Percentiles rank a stretch among this genome's conserved stretches.
These are phyloP conservation scores for Drosophila sulfurigaster DNA, from an alignment of 1,140 invertebrate genomes.

Conservation along the genomic window DNA sequence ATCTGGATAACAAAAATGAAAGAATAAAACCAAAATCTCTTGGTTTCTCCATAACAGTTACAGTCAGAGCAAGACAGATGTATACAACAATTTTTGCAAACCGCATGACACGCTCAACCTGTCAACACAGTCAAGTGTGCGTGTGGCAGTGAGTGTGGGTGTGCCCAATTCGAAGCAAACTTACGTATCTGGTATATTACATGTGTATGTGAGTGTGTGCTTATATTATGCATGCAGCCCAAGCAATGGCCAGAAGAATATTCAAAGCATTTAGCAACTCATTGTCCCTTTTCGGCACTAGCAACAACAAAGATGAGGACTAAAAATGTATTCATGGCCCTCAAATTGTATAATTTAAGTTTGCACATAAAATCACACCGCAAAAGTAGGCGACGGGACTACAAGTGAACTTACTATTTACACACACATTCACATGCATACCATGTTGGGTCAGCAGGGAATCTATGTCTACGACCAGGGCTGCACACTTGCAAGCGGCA, in stretches of 20 bases:
- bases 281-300: conserved; percentile 75
- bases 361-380: conserved; percentile 82
- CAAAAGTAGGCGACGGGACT: conserved; percentile 65
- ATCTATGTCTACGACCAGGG: conserved; percentile 17
- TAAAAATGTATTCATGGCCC: conserved; percentile 76
- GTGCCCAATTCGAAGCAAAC: conserved; percentile 30
- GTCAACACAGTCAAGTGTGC: conserved; percentile 25
- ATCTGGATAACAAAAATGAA: background rate
- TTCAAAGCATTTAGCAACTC: conserved; percentile 83
- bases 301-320: conserved; percentile 37
- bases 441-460: conserved; percentile 14
- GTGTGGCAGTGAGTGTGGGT: background rate
- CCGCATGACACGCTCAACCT: conserved; percentile 60
- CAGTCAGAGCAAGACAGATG: conserved; percentile 34
- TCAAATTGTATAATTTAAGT: conserved; percentile 83
- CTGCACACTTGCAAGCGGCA: background rate
- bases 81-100: conserved; percentile 46
- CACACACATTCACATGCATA: conserved; percentile 11
- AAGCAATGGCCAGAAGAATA: conserved; percentile 76
- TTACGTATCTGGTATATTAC: background rate
- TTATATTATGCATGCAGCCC: conserved; percentile 74
- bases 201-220: background rate
- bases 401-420: conserved; percentile 58
- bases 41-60: conserved; percentile 15
- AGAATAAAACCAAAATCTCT: conserved; percentile 42